A percentile compares a stretch with the other conserved stretches of the same genome.
These are phyloP conservation scores for Siniperca obscura DNA, from an alignment of 2,797 vertebrate species.

Conservation along the genomic window DNA sequence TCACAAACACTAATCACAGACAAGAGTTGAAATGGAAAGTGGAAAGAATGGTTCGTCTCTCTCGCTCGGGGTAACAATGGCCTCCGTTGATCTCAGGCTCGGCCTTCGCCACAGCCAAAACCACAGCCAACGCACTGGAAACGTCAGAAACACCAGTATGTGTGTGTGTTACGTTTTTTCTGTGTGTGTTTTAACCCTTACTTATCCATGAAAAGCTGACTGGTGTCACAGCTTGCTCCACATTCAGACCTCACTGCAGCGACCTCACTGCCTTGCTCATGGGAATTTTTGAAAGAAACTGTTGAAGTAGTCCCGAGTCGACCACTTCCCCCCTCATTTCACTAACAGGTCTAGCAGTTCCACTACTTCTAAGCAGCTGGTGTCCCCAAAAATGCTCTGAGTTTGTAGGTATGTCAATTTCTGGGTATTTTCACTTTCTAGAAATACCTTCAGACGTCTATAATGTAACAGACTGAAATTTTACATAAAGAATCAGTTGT, in stretches of 20 bases:
- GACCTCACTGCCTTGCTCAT: not conserved
- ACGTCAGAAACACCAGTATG: conserved; percentile 46
- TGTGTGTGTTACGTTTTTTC: conserved; percentile 11
- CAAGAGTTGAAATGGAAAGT: conserved; percentile 60
- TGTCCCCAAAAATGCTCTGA: too few relatives aligned
- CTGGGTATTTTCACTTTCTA: not conserved
- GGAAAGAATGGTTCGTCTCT: conserved; percentile 67
- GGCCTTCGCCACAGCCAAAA: conserved; percentile 60
- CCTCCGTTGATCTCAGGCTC: conserved; percentile 71
- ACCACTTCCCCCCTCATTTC: not conserved
- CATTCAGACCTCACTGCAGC: not conserved
- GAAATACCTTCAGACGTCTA: too few relatives aligned
- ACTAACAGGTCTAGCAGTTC: not conserved
- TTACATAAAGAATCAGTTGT: too few relatives aligned
- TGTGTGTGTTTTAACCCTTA: conserved; percentile 45
- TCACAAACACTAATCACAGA: conserved; percentile 38
- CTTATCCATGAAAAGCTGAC: conserved; percentile 3
- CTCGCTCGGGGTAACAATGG: conserved; percentile 74
- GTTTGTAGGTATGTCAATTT: not conserved
- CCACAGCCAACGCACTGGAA: conserved; percentile 69
- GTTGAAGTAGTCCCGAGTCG: not conserved
- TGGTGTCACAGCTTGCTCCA: conserved; percentile 1
- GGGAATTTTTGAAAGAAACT: conserved; percentile 2
- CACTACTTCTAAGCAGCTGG: not conserved
- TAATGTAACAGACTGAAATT: too few relatives aligned